Evolutionary conservation across 2,113 vertebrate species (phyloP).

Genomic region (Crotophaga sulcirostris): DNA sequence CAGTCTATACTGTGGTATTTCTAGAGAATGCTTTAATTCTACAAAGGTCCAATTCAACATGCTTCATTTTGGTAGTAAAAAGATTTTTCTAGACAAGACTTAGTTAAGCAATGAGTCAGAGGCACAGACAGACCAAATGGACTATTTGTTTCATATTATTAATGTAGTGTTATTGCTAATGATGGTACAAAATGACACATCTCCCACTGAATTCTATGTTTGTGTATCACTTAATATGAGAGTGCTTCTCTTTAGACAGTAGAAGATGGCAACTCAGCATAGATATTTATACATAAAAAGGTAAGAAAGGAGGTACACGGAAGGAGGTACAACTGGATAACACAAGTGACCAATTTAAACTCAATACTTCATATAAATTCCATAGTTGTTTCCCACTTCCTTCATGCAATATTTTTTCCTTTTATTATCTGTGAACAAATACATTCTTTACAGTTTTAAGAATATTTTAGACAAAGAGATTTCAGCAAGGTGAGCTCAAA

Average conservation of each 20-base stretch:
- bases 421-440: neutral
- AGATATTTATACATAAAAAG: neutral
- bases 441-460: neutral
- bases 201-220: neutral
- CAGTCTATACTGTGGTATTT: neutral
- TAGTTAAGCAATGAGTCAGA: neutral
- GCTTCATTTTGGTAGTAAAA: neutral
- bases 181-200: neutral
- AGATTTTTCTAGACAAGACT: neutral
- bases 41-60: neutral
- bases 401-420: neutral
- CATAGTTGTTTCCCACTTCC: neutral
- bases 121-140: neutral
- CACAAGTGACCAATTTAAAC: neutral
- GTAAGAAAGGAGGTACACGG: neutral
- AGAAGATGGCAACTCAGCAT: neutral
- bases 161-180: neutral
- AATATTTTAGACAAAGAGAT: neutral
- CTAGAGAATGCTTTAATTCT: neutral
- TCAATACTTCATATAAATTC: neutral
- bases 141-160: slow-evolving; percentile 21
- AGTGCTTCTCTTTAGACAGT: neutral
- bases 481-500: neutral
- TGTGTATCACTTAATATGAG: neutral
- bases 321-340: neutral